A percentile compares a stretch with the other conserved stretches of the same genome.
Conservation (phyloP, 2,888 invertebrate genomes). For the Amaurobius ferox region DNA sequence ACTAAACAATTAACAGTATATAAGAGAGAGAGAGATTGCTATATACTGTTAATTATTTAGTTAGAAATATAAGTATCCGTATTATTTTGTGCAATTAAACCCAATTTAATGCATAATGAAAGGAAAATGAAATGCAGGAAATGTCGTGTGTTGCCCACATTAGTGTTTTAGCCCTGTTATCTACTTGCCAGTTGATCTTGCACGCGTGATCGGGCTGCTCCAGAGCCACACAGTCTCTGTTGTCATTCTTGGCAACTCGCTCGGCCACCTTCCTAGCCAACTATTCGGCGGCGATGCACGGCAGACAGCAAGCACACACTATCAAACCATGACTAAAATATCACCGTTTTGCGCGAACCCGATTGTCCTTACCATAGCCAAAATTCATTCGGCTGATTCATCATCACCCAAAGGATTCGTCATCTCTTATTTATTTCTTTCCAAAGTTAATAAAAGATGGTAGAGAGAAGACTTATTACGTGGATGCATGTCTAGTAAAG, state of each 20-base stretch:
- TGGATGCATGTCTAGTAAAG: too few species aligned
- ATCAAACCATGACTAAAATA: neutral
- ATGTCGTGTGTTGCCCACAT: too few species aligned
- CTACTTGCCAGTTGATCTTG: neutral
- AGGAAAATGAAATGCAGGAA: too few species aligned
- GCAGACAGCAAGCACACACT: neutral
- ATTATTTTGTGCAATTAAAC: too few species aligned
- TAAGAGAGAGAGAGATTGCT: too few species aligned
- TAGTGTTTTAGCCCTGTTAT: too few species aligned
- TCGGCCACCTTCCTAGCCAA: neutral
- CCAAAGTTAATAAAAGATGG: too few species aligned
- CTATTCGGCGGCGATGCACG: neutral
- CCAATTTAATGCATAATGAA: too few species aligned
- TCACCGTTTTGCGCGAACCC: neutral
- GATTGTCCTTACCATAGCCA: neutral
- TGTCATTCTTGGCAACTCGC: neutral
- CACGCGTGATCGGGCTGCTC: neutral
- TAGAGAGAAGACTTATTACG: too few species aligned
- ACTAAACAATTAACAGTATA: too few species aligned
- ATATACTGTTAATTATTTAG: too few species aligned
- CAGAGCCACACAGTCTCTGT: constrained; percentile 3
- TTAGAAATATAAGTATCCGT: too few species aligned
- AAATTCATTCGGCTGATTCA: neutral
- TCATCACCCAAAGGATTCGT: constrained; percentile 4
- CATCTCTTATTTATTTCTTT: neutral